These are phyloP conservation scores for Cheilosia soror DNA, from an alignment of 2,888 invertebrate species.

Conservation along the genomic window DNA sequence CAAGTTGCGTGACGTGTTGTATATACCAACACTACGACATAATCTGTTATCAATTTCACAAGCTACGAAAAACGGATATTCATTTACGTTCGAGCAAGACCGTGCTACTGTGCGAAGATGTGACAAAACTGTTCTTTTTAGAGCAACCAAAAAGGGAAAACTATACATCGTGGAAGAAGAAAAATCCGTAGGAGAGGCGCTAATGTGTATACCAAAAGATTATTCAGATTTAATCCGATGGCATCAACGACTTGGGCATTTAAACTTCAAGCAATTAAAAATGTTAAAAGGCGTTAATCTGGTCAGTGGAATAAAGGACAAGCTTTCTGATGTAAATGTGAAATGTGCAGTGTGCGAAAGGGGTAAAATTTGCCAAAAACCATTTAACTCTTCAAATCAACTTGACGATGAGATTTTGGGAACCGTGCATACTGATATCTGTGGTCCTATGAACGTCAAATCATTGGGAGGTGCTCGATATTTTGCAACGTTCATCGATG, in stretches of 20 bases:
- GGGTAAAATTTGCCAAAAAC: slow-evolving; percentile 14
- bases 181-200: not conserved
- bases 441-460: slow-evolving; percentile 20
- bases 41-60: slow-evolving; percentile 38
- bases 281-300: not conserved
- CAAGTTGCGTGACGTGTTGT: not conserved
- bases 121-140: slow-evolving; percentile 15
- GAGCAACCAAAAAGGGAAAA: not conserved
- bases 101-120: not conserved
- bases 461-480: slow-evolving; percentile 32
- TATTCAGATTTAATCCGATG: slow-evolving; percentile 14
- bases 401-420: slow-evolving; percentile 14
- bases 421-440: slow-evolving; percentile 23
- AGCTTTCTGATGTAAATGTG: not conserved
- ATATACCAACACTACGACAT: slow-evolving; percentile 27
- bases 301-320: slow-evolving; percentile 9
- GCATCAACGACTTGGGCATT: slow-evolving; percentile 35
- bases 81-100: slow-evolving; percentile 7
- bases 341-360: slow-evolving; percentile 23
- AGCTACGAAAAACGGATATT: slow-evolving; percentile 32
- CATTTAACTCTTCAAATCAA: slow-evolving; percentile 10
- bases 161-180: slow-evolving; percentile 6
- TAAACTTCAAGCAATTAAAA: slow-evolving; percentile 15
- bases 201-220: not conserved
- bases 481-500: slow-evolving; percentile 32